Conservation (phyloP, 2,113 vertebrate species). For the Nestor notabilis region DNA sequence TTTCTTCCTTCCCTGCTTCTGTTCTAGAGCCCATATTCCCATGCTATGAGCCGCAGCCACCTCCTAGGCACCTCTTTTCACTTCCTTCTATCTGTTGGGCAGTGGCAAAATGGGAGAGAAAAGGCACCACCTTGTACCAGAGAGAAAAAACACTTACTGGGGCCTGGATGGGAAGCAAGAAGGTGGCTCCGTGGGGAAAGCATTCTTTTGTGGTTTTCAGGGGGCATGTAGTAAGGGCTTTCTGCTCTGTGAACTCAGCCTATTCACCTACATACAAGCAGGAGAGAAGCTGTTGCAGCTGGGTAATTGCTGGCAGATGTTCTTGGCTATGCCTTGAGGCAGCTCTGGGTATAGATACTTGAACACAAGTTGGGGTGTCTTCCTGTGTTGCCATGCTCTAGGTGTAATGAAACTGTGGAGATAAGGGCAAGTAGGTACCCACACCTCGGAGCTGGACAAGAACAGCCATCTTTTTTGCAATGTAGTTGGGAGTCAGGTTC, state of each 20-base stretch:
- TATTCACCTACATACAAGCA: background rate
- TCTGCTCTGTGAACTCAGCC: background rate
- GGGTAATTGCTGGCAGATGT: background rate
- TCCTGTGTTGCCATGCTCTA: background rate
- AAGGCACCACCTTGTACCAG: background rate
- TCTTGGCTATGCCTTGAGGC: background rate
- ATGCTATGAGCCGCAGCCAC: background rate
- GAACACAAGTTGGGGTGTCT: background rate
- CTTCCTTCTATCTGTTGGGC: background rate
- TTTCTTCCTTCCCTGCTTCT: background rate
- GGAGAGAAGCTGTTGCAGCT: background rate
- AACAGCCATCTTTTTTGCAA: background rate
- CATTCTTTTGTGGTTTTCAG: background rate
- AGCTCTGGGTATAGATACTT: background rate
- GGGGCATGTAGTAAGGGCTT: background rate
- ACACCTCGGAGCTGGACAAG: background rate
- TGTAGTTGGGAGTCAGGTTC: background rate
- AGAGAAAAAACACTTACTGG: background rate
- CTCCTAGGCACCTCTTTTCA: background rate
- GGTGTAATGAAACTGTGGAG: background rate
- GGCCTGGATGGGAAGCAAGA: background rate
- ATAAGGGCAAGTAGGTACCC: background rate
- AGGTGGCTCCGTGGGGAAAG: background rate
- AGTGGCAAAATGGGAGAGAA: background rate
- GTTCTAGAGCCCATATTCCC: background rate